Conservation (phyloP, 2,888 invertebrate species). For the Venusia cambrica region DNA sequence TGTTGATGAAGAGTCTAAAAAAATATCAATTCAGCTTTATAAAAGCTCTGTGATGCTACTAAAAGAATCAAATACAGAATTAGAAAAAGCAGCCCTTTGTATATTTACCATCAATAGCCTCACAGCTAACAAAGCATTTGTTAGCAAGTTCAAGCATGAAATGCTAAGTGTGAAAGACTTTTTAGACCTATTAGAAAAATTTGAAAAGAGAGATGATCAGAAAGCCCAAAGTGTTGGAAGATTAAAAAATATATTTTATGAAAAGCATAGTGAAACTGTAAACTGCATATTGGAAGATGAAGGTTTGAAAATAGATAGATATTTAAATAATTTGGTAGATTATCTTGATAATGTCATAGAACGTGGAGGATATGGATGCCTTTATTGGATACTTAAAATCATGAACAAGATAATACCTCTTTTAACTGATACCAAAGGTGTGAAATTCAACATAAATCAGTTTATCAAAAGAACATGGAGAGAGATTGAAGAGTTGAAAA, state of each 20-base stretch:
- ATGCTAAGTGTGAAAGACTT: slow-evolving; percentile 42
- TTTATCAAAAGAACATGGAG: slow-evolving; percentile 63
- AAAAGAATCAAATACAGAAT: slow-evolving; percentile 37
- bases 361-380: slow-evolving; percentile 70
- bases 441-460: slow-evolving; percentile 43
- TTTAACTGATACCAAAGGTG: slow-evolving; percentile 32
- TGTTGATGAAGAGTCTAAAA: slow-evolving; percentile 27
- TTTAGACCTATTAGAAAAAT: slow-evolving; percentile 34
- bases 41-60: slow-evolving; percentile 46
- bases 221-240: slow-evolving; percentile 51
- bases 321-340: slow-evolving; percentile 39
- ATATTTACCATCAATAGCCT: slow-evolving; percentile 47
- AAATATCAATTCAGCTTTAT: slow-evolving; percentile 45
- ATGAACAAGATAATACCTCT: slow-evolving; percentile 46
- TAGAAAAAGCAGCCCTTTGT: slow-evolving; percentile 49
- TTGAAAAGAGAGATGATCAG: slow-evolving; percentile 33
- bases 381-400: slow-evolving; percentile 63
- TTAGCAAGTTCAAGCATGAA: slow-evolving; percentile 41
- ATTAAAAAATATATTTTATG: slow-evolving; percentile 55
- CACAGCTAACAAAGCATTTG: slow-evolving; percentile 33
- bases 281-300: slow-evolving; percentile 36
- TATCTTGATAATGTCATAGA: slow-evolving; percentile 58
- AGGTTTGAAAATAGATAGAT: slow-evolving; percentile 18
- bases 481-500: slow-evolving; percentile 70
- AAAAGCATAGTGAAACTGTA: slow-evolving; percentile 56